Percentiles rank a stretch among this genome's conserved stretches.
Evolutionary conservation across 2,797 vertebrate genomes (phyloP).

Genomic region (Gobionotothen gibberifrons): DNA sequence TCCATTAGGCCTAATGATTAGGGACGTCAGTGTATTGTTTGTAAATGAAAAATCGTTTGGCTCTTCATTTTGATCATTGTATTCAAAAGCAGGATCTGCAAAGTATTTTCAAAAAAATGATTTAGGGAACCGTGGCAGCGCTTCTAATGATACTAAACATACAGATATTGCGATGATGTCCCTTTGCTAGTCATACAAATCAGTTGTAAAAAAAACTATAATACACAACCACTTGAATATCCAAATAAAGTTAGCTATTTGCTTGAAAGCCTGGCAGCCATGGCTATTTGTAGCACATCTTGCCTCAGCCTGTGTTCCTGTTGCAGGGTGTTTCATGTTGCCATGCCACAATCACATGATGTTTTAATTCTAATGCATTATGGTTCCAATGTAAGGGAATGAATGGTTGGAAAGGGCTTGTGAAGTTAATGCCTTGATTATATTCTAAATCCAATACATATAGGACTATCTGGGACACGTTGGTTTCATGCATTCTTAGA

Average conservation of each 20-base stretch:
- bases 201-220: neutral
- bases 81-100: too few species aligned
- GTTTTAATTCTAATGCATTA: constrained; percentile 44
- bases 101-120: too few species aligned
- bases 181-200: neutral
- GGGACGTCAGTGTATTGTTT: too few species aligned
- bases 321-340: neutral
- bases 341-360: constrained; percentile 57
- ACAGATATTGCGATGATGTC: neutral
- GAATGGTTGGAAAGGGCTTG: constrained; percentile 42
- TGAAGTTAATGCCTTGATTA: constrained; percentile 61
- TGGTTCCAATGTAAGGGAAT: constrained; percentile 34
- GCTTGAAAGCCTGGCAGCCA: neutral
- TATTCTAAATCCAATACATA: constrained; percentile 50
- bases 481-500: constrained; percentile 37
- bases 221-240: constrained; percentile 1
- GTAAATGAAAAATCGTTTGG: too few species aligned
- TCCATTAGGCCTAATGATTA: neutral
- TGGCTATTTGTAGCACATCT: neutral
- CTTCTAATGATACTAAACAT: too few species aligned
- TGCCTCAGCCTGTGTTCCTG: constrained; percentile 14
- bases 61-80: too few species aligned
- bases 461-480: constrained; percentile 12
- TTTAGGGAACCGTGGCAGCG: too few species aligned
- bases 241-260: neutral